Percentiles rank a stretch among this genome's conserved stretches.
phyloP scores from a whole-genome alignment of 1,140 invertebrate species.

The Pseudomyrmex cubaensis region DNA sequence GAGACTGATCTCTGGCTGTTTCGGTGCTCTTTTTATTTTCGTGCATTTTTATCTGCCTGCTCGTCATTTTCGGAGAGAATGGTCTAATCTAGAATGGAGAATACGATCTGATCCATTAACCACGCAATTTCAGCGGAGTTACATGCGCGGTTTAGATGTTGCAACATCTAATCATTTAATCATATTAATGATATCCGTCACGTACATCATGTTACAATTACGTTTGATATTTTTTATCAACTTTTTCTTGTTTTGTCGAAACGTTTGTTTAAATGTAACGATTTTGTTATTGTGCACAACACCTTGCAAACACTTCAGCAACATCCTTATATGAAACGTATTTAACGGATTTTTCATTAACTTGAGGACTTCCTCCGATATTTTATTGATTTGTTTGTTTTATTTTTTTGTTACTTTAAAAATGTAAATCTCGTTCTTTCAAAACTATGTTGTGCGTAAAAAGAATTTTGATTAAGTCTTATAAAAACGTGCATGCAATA shows the following conservation, averaged over 20 bases:
- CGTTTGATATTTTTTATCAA: too few species aligned
- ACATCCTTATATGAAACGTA: too few species aligned
- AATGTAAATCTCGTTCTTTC: not conserved
- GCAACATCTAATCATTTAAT: not conserved
- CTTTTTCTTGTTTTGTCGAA: too few species aligned
- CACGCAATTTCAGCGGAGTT: not conserved
- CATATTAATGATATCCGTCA: not conserved
- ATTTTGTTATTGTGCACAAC: too few species aligned
- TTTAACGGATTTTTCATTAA: too few species aligned
- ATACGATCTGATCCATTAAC: constrained; percentile 4
- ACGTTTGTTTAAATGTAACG: too few species aligned
- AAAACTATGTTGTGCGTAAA: not conserved
- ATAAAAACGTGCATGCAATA: not conserved
- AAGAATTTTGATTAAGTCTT: not conserved
- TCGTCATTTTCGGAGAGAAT: constrained; percentile 22
- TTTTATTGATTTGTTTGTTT: not conserved
- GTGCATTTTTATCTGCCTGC: constrained; percentile 39
- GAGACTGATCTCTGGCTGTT: constrained; percentile 22
- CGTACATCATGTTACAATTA: too few species aligned
- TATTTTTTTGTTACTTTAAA: not conserved
- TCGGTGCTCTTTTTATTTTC: constrained; percentile 32
- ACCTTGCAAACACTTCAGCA: too few species aligned
- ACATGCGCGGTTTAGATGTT: not conserved
- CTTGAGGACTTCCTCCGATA: too few species aligned
- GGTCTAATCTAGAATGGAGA: not conserved